These are phyloP conservation scores for Todiramphus chloris DNA, from an alignment of 2,113 vertebrate species.

Conservation along the genomic window DNA sequence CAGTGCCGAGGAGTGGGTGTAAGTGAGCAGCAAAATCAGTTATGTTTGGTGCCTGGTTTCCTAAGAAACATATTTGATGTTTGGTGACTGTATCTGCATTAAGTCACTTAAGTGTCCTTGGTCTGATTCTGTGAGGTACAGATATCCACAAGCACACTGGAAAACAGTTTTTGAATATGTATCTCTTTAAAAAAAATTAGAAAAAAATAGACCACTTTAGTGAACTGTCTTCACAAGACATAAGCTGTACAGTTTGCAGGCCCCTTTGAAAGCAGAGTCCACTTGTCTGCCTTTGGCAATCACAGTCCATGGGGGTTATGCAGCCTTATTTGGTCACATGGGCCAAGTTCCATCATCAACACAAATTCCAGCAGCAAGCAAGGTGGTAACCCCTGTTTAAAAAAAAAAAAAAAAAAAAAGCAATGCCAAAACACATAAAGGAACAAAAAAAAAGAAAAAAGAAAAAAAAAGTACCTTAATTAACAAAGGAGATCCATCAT, in stretches of 20 bases:
- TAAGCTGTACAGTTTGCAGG: neutral
- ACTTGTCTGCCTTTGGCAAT: neutral
- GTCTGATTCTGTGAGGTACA: neutral
- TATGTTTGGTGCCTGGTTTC: fast-evolving
- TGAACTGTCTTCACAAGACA: neutral
- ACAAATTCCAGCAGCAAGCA: neutral
- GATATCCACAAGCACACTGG: neutral
- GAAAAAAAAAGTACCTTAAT: fast-evolving
- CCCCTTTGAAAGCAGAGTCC: neutral
- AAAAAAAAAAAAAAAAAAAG: neutral
- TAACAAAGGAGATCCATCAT: neutral
- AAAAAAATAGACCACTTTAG: neutral
- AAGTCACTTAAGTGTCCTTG: neutral
- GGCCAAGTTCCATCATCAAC: neutral
- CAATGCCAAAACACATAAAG: neutral
- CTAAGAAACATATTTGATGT: neutral
- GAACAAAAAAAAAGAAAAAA: neutral
- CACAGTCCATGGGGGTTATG: fast-evolving
- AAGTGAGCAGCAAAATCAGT: neutral
- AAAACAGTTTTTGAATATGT: neutral
- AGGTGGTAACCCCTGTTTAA: neutral
- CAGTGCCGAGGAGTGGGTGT: neutral
- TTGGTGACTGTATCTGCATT: neutral
- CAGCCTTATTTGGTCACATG: fast-evolving
- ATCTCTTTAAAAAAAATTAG: neutral